Conservation (phyloP, 2,797 vertebrate species). For the Hephaestus fuliginosus region DNA sequence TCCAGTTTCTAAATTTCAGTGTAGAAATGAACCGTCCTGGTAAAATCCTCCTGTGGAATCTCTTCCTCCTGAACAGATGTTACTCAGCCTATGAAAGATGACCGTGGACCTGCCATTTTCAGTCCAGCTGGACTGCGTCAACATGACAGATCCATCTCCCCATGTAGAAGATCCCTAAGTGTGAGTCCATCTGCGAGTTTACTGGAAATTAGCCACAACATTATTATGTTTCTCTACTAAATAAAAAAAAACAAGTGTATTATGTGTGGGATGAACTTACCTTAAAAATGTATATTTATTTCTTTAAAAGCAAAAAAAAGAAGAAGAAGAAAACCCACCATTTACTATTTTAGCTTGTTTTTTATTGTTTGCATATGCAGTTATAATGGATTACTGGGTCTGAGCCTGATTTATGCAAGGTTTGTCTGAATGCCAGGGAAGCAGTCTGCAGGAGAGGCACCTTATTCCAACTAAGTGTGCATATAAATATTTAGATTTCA, state of each 20-base stretch:
- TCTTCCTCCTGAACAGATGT: conserved; percentile 33
- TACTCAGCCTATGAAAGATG: conserved; percentile 46
- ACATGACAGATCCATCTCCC: conserved; percentile 57
- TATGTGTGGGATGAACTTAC: background rate
- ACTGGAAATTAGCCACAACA: background rate
- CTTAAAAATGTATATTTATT: conserved; percentile 9
- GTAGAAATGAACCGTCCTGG: background rate
- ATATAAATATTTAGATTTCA: conserved; percentile 70
- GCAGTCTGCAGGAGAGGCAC: conserved; percentile 20
- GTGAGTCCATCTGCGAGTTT: conserved; percentile 66
- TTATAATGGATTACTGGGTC: conserved; percentile 13
- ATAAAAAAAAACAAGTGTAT: background rate
- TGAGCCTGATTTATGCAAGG: conserved; percentile 18
- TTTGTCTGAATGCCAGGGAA: conserved; percentile 10
- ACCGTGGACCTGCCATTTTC: conserved; percentile 13
- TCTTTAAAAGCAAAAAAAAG: background rate
- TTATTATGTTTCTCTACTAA: background rate
- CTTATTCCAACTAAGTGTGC: conserved; percentile 27
- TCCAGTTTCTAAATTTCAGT: background rate
- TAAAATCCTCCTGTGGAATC: conserved; percentile 1
- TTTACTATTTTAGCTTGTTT: conserved; percentile 5
- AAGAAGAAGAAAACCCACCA: background rate
- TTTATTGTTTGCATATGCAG: background rate
- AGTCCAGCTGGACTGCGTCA: conserved; percentile 38
- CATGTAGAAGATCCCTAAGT: conserved; percentile 64